These are phyloP conservation scores for Eonycteris spelaea DNA, from an alignment of 2,113 vertebrate genomes.

Conservation along the genomic window DNA sequence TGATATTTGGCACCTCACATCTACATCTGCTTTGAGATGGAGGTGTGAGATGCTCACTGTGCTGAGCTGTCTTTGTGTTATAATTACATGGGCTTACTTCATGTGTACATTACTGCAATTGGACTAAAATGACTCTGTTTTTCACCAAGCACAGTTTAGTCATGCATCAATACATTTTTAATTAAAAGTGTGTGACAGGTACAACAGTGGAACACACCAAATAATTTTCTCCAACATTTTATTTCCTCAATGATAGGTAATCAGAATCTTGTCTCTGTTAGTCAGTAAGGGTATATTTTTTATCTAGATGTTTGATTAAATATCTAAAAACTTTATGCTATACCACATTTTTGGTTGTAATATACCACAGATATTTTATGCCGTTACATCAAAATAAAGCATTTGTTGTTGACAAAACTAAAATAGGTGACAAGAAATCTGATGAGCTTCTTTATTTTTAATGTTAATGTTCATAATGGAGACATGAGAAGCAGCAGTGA, in stretches of 20 bases:
- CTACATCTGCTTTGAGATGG: slow-evolving; percentile 46
- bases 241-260: slow-evolving; percentile 75
- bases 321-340: slow-evolving; percentile 66
- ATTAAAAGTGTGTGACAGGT: slow-evolving; percentile 85
- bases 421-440: neutral
- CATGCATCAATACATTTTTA: slow-evolving; percentile 85
- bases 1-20: slow-evolving; percentile 45
- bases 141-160: slow-evolving; percentile 77
- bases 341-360: slow-evolving; percentile 7
- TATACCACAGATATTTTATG: neutral
- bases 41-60: slow-evolving; percentile 13
- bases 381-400: slow-evolving; percentile 8
- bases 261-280: slow-evolving; percentile 75
- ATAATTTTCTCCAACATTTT: slow-evolving; percentile 79
- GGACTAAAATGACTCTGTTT: slow-evolving; percentile 79
- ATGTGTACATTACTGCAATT: slow-evolving; percentile 68
- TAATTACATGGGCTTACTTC: slow-evolving; percentile 70
- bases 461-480: neutral
- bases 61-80: slow-evolving; percentile 45
- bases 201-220: slow-evolving; percentile 77
- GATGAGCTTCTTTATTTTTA: neutral
- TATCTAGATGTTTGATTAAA: slow-evolving; percentile 70
- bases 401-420: slow-evolving; percentile 51
- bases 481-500: neutral
- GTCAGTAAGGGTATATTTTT: slow-evolving; percentile 51